Evolutionary conservation across 2,888 invertebrate species (phyloP), one percentile per base, ranked within the genome.

Genomic region (Molorchus minor): DNA sequence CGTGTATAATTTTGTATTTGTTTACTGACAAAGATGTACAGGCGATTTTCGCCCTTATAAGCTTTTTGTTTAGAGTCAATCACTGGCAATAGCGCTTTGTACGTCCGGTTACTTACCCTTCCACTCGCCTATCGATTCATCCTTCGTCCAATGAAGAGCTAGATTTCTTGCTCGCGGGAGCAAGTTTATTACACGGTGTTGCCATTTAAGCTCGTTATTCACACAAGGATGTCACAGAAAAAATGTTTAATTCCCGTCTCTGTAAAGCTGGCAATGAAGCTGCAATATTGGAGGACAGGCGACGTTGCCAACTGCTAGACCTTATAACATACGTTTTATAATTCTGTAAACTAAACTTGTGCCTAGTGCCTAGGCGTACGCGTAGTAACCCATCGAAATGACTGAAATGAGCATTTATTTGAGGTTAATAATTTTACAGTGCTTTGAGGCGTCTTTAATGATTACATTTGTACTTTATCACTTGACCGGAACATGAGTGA

Each of bases 81-180:
- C 82, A 82, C 82, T 83, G 85, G 72, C 82, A 84, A 81, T 79
- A 81, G 71, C 75, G 79, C 73, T 80, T 80, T 83, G 79, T 79
- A 78, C 82, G 82, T 82, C 82, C 82, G 80, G 78, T 83, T 82
- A 84, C 83, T 84, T 83, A 71, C 76, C 81, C 79, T 82, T 82
- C 84, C 75, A 74, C 75, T 84, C 83, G 82, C 81, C 84, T 85
- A 87, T 87, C 86, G 87, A 87, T 87, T 84, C 83, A 77, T 74
- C 80, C 80, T 80, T 80, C 81, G 82, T 81, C 87, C 87, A 87
- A 87, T 87, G 80, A 83, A 82, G 85, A 78, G 84, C 84, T 76
- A 61, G 69, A 66, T 64, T 73, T 69, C 66, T 67, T 66, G 76
- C 76, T 77, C 79, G 79, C 79, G 79, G 79, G 84, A 85, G 83